These are phyloP conservation scores for Pyrocoelia pectoralis DNA, from an alignment of 2,888 invertebrate genomes.

Conservation along the genomic window DNA sequence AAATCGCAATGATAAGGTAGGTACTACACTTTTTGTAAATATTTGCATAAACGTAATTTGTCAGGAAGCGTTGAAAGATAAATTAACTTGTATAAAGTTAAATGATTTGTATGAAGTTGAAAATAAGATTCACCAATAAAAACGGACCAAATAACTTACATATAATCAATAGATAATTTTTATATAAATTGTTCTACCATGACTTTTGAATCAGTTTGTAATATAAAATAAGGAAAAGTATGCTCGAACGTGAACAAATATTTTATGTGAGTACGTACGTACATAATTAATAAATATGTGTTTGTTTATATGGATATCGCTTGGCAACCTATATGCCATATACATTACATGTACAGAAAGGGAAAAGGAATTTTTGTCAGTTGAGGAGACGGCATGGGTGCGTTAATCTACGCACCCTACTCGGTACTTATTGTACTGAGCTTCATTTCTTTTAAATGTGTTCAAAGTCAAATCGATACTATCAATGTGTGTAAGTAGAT, in stretches of 20 bases:
- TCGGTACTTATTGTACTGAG: slow-evolving; percentile 19
- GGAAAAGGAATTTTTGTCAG: slow-evolving; percentile 1
- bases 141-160: too few relatives aligned
- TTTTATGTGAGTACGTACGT: slow-evolving; percentile 4
- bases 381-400: slow-evolving; percentile 12
- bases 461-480: slow-evolving; percentile 70
- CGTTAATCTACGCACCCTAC: slow-evolving; percentile 2
- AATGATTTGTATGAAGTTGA: too few relatives aligned
- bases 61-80: too few relatives aligned
- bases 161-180: too few relatives aligned
- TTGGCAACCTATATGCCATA: slow-evolving; percentile 40
- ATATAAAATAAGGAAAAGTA: background rate
- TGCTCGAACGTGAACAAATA: slow-evolving; percentile 3
- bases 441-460: slow-evolving; percentile 7
- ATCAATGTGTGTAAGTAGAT: slow-evolving; percentile 74
- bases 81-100: too few relatives aligned
- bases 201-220: background rate
- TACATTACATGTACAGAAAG: slow-evolving; percentile 6
- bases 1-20: too few relatives aligned
- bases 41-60: too few relatives aligned
- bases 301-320: slow-evolving; percentile 46
- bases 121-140: too few relatives aligned
- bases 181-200: background rate
- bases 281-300: slow-evolving; percentile 43
- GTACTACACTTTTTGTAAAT: too few relatives aligned